Evolutionary conservation across 2,888 invertebrate species (phyloP).

Genomic region (Luperina nickerlii): DNA sequence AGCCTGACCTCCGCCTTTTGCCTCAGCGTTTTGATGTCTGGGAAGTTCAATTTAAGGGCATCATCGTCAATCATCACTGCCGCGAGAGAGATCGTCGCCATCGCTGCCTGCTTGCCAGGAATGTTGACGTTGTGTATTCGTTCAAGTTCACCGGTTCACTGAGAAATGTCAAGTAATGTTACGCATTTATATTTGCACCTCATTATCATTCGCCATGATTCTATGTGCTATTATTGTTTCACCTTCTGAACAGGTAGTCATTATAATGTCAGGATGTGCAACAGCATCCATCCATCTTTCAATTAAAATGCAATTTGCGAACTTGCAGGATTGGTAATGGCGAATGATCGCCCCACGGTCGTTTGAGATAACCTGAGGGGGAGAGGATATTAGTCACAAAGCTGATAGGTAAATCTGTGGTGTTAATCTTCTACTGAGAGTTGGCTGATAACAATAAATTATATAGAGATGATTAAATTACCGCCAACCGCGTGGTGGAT

Average conservation of each 20-base stretch:
- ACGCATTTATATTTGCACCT: not conserved
- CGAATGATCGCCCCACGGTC: conserved; percentile 29
- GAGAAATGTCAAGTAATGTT: not conserved
- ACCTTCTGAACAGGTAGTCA: not conserved
- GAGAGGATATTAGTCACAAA: conserved; percentile 6
- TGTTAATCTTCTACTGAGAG: conserved; percentile 3
- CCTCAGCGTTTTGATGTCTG: not conserved
- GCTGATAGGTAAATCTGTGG: not conserved
- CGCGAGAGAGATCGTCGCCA: not conserved
- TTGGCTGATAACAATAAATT: not conserved
- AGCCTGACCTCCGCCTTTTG: not conserved
- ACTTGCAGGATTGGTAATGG: conserved; percentile 35
- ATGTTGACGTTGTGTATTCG: not conserved
- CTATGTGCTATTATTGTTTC: not conserved
- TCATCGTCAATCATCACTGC: not conserved
- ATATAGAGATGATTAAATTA: no score
- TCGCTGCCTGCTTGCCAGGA: not conserved
- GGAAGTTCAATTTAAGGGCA: not conserved
- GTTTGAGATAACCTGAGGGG: not conserved
- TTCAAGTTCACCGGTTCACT: not conserved
- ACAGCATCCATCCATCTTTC: conserved; percentile 18
- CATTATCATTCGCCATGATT: not conserved
- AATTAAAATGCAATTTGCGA: conserved; percentile 38
- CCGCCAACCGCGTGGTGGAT: no score
- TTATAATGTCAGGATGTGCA: conserved; percentile 24